Percentiles rank a stretch among this genome's conserved stretches.
Evolutionary conservation across 2,888 invertebrate genomes (phyloP).

Genomic region (Biston betularia): DNA sequence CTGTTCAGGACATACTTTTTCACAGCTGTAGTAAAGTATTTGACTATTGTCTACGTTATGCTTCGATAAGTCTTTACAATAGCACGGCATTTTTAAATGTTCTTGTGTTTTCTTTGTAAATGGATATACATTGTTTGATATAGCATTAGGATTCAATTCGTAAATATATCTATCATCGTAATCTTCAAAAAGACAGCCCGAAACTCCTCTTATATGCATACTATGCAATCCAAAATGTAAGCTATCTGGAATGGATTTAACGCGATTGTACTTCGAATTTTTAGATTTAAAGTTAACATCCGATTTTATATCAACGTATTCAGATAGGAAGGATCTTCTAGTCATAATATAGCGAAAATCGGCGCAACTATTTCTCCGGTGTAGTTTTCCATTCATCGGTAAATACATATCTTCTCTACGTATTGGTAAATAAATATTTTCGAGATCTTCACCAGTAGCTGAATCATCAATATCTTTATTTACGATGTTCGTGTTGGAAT

Average conservation of each 20-base stretch:
- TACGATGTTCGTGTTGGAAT: not conserved
- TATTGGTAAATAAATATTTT: slow-evolving; percentile 15
- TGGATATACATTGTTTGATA: slow-evolving; percentile 55
- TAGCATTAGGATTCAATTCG: slow-evolving; percentile 55
- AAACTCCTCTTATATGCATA: slow-evolving; percentile 63
- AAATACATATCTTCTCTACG: slow-evolving; percentile 3
- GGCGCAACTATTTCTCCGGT: not conserved
- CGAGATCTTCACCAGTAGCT: slow-evolving; percentile 4
- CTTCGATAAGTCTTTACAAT: slow-evolving; percentile 56
- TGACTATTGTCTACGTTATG: slow-evolving; percentile 48
- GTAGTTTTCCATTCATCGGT: slow-evolving; percentile 7
- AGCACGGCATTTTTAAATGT: slow-evolving; percentile 62
- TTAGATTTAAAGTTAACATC: slow-evolving; percentile 5
- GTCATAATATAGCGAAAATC: not conserved
- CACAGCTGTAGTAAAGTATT: slow-evolving; percentile 59
- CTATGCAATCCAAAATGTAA: slow-evolving; percentile 43
- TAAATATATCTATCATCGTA: slow-evolving; percentile 61
- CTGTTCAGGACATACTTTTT: slow-evolving; percentile 43
- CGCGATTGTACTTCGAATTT: slow-evolving; percentile 12
- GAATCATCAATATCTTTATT: not conserved
- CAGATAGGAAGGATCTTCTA: slow-evolving; percentile 29
- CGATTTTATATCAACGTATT: slow-evolving; percentile 31
- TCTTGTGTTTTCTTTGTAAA: slow-evolving; percentile 62
- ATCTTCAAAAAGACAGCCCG: slow-evolving; percentile 60
- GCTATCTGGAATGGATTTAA: slow-evolving; percentile 50